Evolutionary conservation across 2,888 invertebrate genomes (phyloP).

Genomic region (Cephus sareptanus): DNA sequence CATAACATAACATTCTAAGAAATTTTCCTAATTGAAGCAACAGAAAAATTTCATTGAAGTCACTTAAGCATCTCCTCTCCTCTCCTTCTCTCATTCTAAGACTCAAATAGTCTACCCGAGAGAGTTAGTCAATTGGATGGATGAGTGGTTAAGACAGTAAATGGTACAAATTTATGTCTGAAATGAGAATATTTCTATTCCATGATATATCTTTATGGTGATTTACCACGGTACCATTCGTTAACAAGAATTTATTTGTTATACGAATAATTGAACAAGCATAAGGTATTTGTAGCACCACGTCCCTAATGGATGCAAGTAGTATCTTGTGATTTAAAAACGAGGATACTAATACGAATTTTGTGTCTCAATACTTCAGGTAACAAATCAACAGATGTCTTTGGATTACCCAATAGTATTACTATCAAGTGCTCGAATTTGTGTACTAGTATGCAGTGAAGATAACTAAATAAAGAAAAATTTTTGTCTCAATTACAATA

Average conservation of each 20-base stretch:
- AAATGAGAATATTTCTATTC: neutral
- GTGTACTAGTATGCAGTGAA: too few species aligned
- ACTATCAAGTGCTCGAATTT: too few species aligned
- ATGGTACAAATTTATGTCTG: neutral
- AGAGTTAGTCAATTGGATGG: slow-evolving; percentile 62
- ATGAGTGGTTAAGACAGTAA: slow-evolving; percentile 63
- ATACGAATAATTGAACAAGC: neutral
- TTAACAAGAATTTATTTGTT: neutral
- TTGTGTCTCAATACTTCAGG: too few species aligned
- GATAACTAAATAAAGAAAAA: too few species aligned
- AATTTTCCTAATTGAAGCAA: neutral
- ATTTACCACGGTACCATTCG: neutral
- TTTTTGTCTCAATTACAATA: too few species aligned
- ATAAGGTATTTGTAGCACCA: neutral
- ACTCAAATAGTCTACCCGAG: slow-evolving; percentile 12
- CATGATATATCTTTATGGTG: neutral
- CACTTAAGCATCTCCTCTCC: neutral
- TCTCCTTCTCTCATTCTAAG: slow-evolving; percentile 1
- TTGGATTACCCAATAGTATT: too few species aligned
- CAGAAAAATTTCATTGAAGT: neutral
- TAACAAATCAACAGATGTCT: too few species aligned
- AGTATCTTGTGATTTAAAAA: too few species aligned
- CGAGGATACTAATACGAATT: too few species aligned
- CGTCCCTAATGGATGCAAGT: neutral
- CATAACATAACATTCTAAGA: neutral